Percentiles rank a stretch among this genome's conserved stretches.
Evolutionary conservation across 2,113 vertebrate genomes (phyloP).

Genomic region (Gymnocephalus cernua): DNA sequence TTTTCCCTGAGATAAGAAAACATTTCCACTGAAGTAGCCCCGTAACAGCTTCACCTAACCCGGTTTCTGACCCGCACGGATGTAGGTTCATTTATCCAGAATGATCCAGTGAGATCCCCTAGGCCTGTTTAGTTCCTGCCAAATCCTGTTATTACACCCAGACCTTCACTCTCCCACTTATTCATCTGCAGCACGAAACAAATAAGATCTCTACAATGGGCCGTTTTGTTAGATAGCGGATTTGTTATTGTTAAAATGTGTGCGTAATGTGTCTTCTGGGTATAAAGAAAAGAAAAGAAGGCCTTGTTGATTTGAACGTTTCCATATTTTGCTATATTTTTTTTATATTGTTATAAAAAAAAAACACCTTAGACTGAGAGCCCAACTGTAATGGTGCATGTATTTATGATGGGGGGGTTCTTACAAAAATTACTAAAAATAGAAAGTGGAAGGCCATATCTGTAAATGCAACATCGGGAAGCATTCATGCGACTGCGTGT

Average conservation of each 20-base stretch:
- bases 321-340: constrained; percentile 28
- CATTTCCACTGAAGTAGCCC: constrained; percentile 62
- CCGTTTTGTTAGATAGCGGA: constrained; percentile 24
- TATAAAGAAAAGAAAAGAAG: not conserved
- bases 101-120: constrained; percentile 53
- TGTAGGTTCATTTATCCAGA: constrained; percentile 53
- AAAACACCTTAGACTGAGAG: not conserved
- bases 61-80: constrained; percentile 36
- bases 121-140: constrained; percentile 49
- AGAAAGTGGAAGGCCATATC: constrained; percentile 18
- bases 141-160: constrained; percentile 64
- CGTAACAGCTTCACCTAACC: constrained; percentile 32
- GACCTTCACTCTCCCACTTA: constrained; percentile 31
- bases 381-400: constrained; percentile 27
- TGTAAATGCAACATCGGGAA: constrained; percentile 30
- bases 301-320: constrained; percentile 36
- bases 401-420: constrained; percentile 23
- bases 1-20: constrained; percentile 64
- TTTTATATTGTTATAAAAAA: not conserved
- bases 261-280: constrained; percentile 7
- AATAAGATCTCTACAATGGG: constrained; percentile 43
- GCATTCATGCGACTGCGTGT: constrained; percentile 10
- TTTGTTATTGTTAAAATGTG: constrained; percentile 20
- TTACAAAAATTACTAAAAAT: constrained; percentile 30
- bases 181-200: constrained; percentile 46